These are phyloP conservation scores for Zaprionus obscuricornis DNA, from an alignment of 2,888 invertebrate genomes.

Conservation along the genomic window DNA sequence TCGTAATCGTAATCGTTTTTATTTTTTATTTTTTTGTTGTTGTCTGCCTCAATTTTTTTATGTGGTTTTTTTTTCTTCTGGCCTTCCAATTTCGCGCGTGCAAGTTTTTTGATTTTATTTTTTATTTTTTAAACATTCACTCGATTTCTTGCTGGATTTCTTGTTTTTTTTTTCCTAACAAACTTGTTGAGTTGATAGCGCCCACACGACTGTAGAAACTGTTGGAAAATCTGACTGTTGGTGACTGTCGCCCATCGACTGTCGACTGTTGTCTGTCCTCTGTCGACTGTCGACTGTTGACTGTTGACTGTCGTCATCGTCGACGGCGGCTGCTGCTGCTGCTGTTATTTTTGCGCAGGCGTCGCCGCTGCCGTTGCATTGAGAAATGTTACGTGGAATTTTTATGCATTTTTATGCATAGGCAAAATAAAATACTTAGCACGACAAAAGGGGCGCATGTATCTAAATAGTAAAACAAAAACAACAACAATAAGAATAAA, in stretches of 20 bases:
- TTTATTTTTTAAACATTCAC: conserved; percentile 45
- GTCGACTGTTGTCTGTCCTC: too few species aligned
- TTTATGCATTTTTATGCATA: conserved; percentile 70
- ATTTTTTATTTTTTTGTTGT: conserved; percentile 1
- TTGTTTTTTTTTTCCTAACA: conserved; percentile 23
- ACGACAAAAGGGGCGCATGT: conserved; percentile 11
- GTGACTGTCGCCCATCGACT: conserved; percentile 24
- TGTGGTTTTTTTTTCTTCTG: conserved; percentile 11
- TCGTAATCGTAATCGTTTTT: conserved; percentile 9
- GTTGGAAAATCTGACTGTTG: conserved; percentile 21
- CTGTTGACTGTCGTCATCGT: conserved; percentile 51
- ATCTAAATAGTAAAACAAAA: background rate
- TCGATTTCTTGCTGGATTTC: conserved; percentile 27
- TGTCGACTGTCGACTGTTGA: conserved; percentile 23
- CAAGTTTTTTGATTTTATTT: conserved; percentile 10
- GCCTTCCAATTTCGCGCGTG: conserved; percentile 40
- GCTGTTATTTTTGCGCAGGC: conserved; percentile 36
- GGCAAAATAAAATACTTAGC: conserved; percentile 21
- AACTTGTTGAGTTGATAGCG: conserved; percentile 41
- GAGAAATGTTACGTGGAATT: conserved; percentile 64
- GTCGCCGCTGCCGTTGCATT: conserved; percentile 58
- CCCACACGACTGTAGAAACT: conserved; percentile 48
- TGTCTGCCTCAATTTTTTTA: too few species aligned
- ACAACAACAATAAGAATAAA: conserved; percentile 6
- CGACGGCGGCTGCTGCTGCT: conserved; percentile 19